Conservation (phyloP, 2,113 vertebrate genomes). For the Mormoops blainvillei region DNA sequence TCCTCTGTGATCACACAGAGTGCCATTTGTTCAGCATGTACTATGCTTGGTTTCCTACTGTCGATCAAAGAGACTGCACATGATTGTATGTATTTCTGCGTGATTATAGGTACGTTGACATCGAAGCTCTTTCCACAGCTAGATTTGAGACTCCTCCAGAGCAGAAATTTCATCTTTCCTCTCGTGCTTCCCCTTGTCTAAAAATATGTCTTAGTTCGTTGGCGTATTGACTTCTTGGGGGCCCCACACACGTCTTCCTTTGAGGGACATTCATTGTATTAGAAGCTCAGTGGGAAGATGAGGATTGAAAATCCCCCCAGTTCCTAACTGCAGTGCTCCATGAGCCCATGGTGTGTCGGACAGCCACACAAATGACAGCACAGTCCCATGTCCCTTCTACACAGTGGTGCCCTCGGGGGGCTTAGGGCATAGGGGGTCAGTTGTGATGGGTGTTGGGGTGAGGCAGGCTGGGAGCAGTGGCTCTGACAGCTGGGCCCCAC, state of each 20-base stretch:
- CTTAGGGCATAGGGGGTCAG: neutral
- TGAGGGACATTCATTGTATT: conserved; percentile 32
- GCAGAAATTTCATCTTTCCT: neutral
- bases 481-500: neutral
- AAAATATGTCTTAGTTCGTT: conserved; percentile 27
- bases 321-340: accelerated
- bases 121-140: neutral
- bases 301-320: neutral
- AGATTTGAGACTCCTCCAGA: neutral
- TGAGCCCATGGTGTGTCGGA: neutral
- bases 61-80: neutral
- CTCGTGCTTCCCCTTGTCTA: neutral
- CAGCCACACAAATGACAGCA: neutral
- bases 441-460: neutral
- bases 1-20: neutral
- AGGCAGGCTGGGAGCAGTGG: neutral
- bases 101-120: neutral
- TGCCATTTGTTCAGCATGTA: neutral
- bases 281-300: neutral
- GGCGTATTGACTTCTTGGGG: neutral
- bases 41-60: neutral
- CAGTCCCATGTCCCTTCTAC: neutral
- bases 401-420: neutral
- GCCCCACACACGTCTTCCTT: neutral
- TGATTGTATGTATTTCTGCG: neutral